Conservation (phyloP, 1,140 invertebrate species). For the Drosophila trapezifrons region DNA sequence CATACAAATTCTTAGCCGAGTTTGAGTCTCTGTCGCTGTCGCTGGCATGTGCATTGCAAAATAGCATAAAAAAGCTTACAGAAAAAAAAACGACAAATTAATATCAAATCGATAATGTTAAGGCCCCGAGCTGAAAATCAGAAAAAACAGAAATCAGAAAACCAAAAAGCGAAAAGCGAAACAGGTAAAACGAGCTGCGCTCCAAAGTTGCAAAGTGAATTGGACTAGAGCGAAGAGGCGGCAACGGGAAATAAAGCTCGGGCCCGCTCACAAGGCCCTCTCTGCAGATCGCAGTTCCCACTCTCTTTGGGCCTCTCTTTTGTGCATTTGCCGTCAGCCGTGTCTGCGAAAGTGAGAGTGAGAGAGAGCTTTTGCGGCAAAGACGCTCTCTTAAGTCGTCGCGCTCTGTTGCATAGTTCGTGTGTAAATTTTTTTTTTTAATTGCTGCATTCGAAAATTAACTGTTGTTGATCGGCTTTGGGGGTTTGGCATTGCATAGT, state of each 20-base stretch:
- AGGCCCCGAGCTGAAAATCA: slow-evolving; percentile 46
- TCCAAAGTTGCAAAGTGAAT: slow-evolving; percentile 53
- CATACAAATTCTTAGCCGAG: slow-evolving; percentile 54
- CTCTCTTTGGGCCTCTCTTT: neutral
- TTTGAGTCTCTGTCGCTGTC: slow-evolving; percentile 17
- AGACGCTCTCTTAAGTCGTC: slow-evolving; percentile 21
- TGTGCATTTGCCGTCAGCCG: slow-evolving; percentile 10
- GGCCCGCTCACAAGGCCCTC: too few species aligned
- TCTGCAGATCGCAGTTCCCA: neutral
- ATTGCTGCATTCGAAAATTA: slow-evolving; percentile 73
- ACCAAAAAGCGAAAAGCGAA: slow-evolving; percentile 31
- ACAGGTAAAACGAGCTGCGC: slow-evolving; percentile 77
- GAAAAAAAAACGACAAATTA: slow-evolving; percentile 60
- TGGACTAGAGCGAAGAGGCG: slow-evolving; percentile 38
- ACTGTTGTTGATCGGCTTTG: slow-evolving; percentile 30
- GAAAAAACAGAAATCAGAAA: slow-evolving; percentile 23
- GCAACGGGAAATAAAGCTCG: slow-evolving; percentile 75
- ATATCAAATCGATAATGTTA: slow-evolving; percentile 80
- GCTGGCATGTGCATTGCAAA: slow-evolving; percentile 59
- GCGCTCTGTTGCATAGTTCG: slow-evolving; percentile 46
- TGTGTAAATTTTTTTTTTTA: slow-evolving; percentile 67
- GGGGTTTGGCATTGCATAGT: slow-evolving; percentile 57
- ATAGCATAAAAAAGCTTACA: slow-evolving; percentile 37
- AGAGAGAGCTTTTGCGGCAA: slow-evolving; percentile 19
- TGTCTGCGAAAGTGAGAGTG: slow-evolving; percentile 64